phyloP scores from a whole-genome alignment of 2,797 vertebrate species.

The Sternarchorhynchus goeldii region DNA sequence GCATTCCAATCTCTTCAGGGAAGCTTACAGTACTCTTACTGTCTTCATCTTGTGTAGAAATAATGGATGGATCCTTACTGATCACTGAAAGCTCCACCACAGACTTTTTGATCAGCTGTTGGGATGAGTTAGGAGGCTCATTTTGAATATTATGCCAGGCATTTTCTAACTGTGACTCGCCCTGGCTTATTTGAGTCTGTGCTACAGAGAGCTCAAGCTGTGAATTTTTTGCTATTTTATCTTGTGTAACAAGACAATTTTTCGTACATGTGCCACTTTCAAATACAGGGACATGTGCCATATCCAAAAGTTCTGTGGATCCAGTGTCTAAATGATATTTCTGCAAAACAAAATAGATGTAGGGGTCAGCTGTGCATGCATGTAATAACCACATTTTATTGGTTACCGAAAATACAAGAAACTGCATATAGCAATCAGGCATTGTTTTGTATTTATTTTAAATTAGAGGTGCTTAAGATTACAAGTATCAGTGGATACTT shows the following conservation, averaged over 20 bases:
- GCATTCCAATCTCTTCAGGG: not conserved
- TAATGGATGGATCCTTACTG: not conserved
- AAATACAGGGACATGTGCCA: not conserved
- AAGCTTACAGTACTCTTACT: not conserved
- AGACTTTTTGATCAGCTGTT: not conserved
- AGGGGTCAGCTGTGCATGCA: not conserved
- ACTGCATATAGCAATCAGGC: no score
- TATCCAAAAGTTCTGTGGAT: not conserved
- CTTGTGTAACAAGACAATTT: not conserved
- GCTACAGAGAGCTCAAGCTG: not conserved
- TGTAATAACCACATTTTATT: not conserved
- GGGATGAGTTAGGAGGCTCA: not conserved
- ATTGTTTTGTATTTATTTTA: not conserved
- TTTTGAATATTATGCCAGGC: not conserved
- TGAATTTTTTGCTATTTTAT: not conserved
- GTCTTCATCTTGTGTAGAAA: constrained; percentile 9
- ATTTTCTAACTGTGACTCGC: not conserved
- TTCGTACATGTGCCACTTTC: not conserved
- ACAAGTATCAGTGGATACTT: not conserved
- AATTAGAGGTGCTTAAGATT: no score
- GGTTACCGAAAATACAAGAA: not conserved
- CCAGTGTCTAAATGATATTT: not conserved
- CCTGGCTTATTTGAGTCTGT: not conserved
- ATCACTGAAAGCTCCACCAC: not conserved
- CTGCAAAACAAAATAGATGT: constrained; percentile 26